Evolutionary conservation across 2,888 invertebrate species (phyloP), one percentile per base, ranked within the genome.

Genomic region (Mythimna albipuncta): DNA sequence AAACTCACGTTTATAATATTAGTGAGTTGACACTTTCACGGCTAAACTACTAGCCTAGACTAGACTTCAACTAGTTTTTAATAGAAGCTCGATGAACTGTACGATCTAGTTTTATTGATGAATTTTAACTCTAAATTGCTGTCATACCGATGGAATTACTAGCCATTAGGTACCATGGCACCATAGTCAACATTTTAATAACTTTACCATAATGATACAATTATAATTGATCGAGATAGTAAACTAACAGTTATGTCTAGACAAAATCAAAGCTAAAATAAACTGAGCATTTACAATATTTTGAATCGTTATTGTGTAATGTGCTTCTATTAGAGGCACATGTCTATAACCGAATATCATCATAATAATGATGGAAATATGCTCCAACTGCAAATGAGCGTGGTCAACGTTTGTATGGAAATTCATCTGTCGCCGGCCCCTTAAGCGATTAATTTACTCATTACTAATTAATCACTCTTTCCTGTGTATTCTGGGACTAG

Each of bases 201-300:
- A 26, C 16, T 41, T n/a, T 54, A 35, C 35, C 6, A 9, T n/a
- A 47, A 67, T 35, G 26, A 67, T 54, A 38, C 11, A 38, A 21
- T 44, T 58, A 19, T 26, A 61, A 75, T 65, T 58, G 52, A 38
- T 74, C 38, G 3, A 54, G 59, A 67, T 75, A 0, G 2, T 16
- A 26, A 75, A 54, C 66, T 1, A 59, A 52, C 2, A 38, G 2
- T 38, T 26, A 35, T 47, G 52, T 73, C 67, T 75, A 75, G 52
- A 73, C 75, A 11, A n/a, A 66, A 47, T 59, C 2, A 6, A 38
- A 9, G 19, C 52, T 9, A 64, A 72, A 64, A 58, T 50, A 50
- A 57, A 6, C 11, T 32, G 26, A 41, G 19, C 19, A 44, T 3
- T 47, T 2, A 47, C 3, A 13, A 11, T 13, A 19, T 6, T n/a